Evolutionary conservation across 1,140 invertebrate species (phyloP), one percentile per base, ranked within the genome.

Genomic region (Hirudo medicinalis): DNA sequence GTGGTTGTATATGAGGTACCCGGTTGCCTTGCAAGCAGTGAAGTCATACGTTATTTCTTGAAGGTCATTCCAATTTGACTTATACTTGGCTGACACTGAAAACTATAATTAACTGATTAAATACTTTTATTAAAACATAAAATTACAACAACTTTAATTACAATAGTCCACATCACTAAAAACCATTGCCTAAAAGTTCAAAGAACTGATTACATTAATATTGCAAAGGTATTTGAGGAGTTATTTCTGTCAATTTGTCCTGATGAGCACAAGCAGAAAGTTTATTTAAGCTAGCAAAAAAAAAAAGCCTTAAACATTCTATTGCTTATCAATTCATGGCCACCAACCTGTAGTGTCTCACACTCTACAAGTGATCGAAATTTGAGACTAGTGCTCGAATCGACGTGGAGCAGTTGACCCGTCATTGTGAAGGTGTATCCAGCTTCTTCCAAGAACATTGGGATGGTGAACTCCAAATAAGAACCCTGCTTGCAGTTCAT

Each of bases 401-500:
- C 93, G 66, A 95, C 84, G 83, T 95, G 90, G 25, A 97, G 84
- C 20, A 97, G 82, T 80, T 96, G 93, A 5, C 93, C 93, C 69
- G 90, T 91, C 54, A 97, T 89, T 83, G 90, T 92, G 0, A 90
- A 92, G 0, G 88, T 88, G 77, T 90, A 97, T 11, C 92, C 93
- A 78, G 89, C 88, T 76, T 89, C 86, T 1, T 88, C 83, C 0
- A 91, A 89, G 67, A 93, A 87, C 92, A 91, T 96, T 0, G 94
- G 94, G 80, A 97, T 87, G n/a, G 90, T 94, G 11, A 94, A 88
- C 83, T 97, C 94, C 66, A 97, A 85, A 81, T 95, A 97, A 0
- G 92, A 95, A 4, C 93, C 94, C 60, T 90, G 88, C 9, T 91
- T 90, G 68, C 94, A 88, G 76, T 93, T 95, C 77, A 96, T 89